Evolutionary conservation across 2,113 vertebrate species (phyloP).

Genomic region (Piprites chloris): DNA sequence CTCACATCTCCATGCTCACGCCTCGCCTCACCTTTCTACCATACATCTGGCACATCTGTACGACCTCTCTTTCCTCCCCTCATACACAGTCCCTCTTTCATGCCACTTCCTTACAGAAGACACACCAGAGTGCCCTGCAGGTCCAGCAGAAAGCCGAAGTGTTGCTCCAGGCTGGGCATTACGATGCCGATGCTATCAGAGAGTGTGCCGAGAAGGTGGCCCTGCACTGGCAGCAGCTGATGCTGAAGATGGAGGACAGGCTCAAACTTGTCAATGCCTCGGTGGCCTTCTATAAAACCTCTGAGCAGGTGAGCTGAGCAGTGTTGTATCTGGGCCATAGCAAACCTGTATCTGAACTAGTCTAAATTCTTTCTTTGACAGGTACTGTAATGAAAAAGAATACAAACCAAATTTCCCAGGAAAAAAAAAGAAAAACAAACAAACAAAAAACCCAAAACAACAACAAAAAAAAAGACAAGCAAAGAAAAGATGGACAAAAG

Average conservation of each 20-base stretch:
- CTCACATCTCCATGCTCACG: constrained; percentile 76
- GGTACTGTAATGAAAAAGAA: background rate
- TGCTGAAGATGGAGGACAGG: constrained; percentile 98
- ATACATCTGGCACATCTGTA: constrained; percentile 75
- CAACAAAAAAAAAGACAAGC: background rate
- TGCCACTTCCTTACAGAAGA: constrained; percentile 98
- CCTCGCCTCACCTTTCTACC: constrained; percentile 72
- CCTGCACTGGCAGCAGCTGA: constrained; percentile 96
- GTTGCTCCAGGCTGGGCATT: constrained; percentile 92
- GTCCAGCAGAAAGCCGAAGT: constrained; percentile 96
- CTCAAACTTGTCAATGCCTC: constrained; percentile 97
- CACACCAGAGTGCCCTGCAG: constrained; percentile 96
- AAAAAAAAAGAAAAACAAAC: background rate
- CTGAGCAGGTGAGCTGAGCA: constrained; percentile 86
- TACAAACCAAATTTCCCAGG: rapidly evolving
- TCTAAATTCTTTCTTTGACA: background rate
- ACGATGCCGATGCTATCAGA: constrained; percentile 90
- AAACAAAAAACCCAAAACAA: background rate
- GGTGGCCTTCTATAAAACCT: constrained; percentile 98
- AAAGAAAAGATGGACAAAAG: background rate
- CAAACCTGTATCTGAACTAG: background rate
- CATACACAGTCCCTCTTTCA: constrained; percentile 94
- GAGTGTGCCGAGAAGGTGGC: constrained; percentile 96
- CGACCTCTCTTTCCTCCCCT: constrained; percentile 75
- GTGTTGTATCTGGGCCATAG: background rate